phyloP scores from a whole-genome alignment of 2,888 invertebrate genomes.

The Drosophila ezoana region DNA sequence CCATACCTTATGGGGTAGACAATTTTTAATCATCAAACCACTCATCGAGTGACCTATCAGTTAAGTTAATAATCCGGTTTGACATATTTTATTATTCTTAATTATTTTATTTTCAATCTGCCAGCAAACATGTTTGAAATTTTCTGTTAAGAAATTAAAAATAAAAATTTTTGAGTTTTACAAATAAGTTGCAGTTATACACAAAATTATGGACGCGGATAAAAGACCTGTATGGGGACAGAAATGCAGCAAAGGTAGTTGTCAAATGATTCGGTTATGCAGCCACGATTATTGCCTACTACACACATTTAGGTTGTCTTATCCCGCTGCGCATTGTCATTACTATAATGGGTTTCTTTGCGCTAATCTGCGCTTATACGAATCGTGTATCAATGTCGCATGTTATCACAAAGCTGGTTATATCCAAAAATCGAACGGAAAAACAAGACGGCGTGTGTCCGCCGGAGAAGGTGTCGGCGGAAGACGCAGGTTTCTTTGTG shows the following conservation, averaged over 20 bases:
- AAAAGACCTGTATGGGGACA: constrained; percentile 27
- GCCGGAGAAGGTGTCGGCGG: background rate
- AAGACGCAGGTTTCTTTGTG: background rate
- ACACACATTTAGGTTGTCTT: constrained; percentile 85
- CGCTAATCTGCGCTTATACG: constrained; percentile 88
- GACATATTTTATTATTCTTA: too few relatives aligned
- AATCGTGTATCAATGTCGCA: constrained; percentile 89
- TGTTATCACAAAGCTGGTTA: constrained; percentile 87
- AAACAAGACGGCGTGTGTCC: constrained; percentile 8
- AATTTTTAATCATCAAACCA: too few relatives aligned
- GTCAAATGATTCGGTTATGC: background rate
- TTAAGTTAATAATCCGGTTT: too few relatives aligned
- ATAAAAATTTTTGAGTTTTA: background rate
- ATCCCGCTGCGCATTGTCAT: constrained; percentile 88
- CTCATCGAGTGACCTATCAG: too few relatives aligned
- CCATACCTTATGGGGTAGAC: too few relatives aligned
- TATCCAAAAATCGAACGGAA: constrained; percentile 29
- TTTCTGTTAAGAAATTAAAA: background rate
- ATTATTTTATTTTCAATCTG: too few relatives aligned
- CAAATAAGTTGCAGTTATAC: background rate
- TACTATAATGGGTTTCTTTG: constrained; percentile 88
- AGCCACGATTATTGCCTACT: background rate
- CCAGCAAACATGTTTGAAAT: background rate
- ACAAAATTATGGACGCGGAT: constrained; percentile 1
- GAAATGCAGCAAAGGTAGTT: constrained; percentile 20